phyloP scores from a whole-genome alignment of 2,113 vertebrate genomes.

The Dicerorhinus sumatrensis region DNA sequence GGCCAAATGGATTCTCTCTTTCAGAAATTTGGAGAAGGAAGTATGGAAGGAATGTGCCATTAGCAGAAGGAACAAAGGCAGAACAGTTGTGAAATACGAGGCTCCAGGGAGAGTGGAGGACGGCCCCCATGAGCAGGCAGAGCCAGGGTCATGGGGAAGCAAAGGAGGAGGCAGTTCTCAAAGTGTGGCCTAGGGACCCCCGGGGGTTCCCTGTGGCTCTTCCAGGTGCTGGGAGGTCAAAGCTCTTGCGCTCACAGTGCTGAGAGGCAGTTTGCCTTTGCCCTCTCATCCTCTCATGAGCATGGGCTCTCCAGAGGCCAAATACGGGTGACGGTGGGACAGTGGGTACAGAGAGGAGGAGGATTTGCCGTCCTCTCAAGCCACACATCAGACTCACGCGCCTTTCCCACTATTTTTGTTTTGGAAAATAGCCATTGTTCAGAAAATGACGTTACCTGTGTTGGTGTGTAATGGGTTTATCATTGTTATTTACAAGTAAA shows the following conservation, averaged over 20 bases:
- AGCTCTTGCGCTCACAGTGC: neutral
- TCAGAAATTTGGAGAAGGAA: neutral
- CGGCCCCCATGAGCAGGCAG: rapidly evolving
- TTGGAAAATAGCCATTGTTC: neutral
- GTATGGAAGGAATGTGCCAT: neutral
- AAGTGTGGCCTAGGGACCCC: rapidly evolving
- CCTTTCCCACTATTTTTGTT: too few species aligned
- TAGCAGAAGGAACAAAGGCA: neutral
- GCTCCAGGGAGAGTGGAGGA: neutral
- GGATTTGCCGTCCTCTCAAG: too few species aligned
- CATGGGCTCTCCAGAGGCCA: neutral
- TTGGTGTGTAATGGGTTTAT: neutral
- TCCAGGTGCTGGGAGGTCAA: neutral
- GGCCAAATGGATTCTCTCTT: neutral
- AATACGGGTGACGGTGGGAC: neutral
- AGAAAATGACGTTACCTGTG: neutral
- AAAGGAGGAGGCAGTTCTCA: neutral
- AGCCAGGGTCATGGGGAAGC: rapidly evolving
- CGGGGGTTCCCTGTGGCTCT: too few species aligned
- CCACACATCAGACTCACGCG: too few species aligned
- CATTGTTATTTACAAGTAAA: neutral
- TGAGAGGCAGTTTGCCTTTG: too few species aligned
- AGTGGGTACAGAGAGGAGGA: neutral
- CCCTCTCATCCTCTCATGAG: neutral
- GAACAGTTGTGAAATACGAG: rapidly evolving